Evolutionary conservation across 2,113 vertebrate genomes (phyloP).

Genomic region (Bettongia penicillata): DNA sequence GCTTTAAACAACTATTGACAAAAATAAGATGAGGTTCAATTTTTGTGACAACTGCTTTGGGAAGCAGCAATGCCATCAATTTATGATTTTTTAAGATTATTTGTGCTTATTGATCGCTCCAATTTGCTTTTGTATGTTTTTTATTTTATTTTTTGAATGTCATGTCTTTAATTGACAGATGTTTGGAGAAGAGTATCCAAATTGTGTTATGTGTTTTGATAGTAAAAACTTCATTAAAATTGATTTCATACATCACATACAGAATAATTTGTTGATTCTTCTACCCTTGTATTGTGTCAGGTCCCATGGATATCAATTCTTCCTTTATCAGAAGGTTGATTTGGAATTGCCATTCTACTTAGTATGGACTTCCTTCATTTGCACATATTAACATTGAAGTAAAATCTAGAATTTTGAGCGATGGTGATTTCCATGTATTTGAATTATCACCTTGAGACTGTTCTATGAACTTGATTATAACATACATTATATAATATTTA

Average conservation of each 20-base stretch:
- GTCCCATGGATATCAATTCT: not conserved
- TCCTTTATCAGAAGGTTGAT: not conserved
- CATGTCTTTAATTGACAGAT: not conserved
- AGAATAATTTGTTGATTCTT: not conserved
- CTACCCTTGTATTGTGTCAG: not conserved
- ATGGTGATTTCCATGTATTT: constrained; percentile 1
- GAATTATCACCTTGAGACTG: not conserved
- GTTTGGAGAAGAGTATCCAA: not conserved
- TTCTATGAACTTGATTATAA: not conserved
- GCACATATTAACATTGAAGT: constrained; percentile 17
- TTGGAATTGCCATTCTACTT: not conserved
- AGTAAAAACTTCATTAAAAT: not conserved
- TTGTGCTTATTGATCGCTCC: not conserved
- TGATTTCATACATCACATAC: not conserved
- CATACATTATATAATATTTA: not conserved
- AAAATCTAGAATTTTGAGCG: constrained; percentile 54
- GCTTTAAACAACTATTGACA: not conserved
- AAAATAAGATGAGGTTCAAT: not conserved
- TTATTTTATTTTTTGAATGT: not conserved
- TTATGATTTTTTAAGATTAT: not conserved
- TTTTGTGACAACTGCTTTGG: not conserved
- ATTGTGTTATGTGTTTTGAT: not conserved
- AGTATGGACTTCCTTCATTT: not conserved
- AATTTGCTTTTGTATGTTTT: not conserved
- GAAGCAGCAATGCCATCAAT: not conserved